phyloP scores from a whole-genome alignment of 1,140 invertebrate species.

The Listronotus oregonensis region DNA sequence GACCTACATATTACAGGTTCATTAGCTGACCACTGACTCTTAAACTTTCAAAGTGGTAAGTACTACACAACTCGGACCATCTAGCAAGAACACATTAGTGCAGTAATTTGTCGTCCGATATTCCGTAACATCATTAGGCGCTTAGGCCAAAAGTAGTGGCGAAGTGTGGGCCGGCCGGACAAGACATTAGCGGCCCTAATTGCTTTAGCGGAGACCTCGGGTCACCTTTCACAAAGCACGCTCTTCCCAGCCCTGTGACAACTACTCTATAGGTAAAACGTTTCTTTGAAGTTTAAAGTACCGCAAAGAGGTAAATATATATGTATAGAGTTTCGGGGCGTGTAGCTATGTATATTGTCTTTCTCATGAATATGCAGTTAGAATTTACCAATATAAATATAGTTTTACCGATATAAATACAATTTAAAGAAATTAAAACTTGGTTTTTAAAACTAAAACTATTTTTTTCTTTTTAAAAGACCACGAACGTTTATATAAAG shows the following conservation, averaged over 20 bases:
- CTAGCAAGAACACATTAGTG: conserved; percentile 38
- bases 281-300: not conserved
- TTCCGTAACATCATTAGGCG: conserved; percentile 48
- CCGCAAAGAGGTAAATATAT: not conserved
- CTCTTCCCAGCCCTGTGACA: conserved; percentile 10
- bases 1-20: conserved; percentile 35
- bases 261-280: conserved; percentile 14
- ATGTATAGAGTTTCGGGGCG: no score
- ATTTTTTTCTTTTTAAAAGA: no score
- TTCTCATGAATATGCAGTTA: no score
- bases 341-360: no score
- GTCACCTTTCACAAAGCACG: conserved; percentile 35
- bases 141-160: conserved; percentile 46
- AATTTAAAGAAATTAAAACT: no score
- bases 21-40: conserved; percentile 26
- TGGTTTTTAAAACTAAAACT: no score
- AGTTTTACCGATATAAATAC: no score
- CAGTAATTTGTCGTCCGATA: conserved; percentile 42
- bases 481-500: no score
- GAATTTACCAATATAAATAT: no score
- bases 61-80: conserved; percentile 9
- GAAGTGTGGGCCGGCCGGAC: conserved; percentile 49
- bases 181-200: conserved; percentile 52
- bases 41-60: conserved; percentile 37
- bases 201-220: conserved; percentile 41